These are phyloP conservation scores for Steinernema khuongi DNA, from an alignment of 1,140 invertebrate genomes.

Conservation along the genomic window DNA sequence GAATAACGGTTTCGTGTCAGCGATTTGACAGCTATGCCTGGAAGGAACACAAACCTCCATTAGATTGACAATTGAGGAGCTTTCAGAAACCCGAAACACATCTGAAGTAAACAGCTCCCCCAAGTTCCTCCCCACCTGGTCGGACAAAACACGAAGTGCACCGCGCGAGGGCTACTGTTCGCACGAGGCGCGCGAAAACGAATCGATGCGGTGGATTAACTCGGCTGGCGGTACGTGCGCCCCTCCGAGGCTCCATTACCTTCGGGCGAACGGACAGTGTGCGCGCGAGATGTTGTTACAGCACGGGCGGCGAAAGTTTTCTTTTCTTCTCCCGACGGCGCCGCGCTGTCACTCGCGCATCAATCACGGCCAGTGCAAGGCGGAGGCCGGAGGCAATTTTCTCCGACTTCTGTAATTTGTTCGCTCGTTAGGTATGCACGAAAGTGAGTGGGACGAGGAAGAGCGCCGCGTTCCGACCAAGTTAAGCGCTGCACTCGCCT, in stretches of 20 bases:
- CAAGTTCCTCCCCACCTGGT: too few relatives aligned
- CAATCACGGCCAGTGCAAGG: background rate
- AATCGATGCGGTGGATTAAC: conserved; percentile 14
- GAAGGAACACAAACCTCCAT: too few relatives aligned
- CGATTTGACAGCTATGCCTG: too few relatives aligned
- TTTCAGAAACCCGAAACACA: too few relatives aligned
- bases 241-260: background rate
- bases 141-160: background rate
- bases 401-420: conserved; percentile 2
- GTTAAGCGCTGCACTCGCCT: too few relatives aligned
- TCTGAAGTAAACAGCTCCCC: too few relatives aligned
- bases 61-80: too few relatives aligned
- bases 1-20: too few relatives aligned
- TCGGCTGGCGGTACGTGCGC: background rate
- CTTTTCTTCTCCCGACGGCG: too few relatives aligned
- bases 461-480: too few relatives aligned
- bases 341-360: conserved; percentile 16
- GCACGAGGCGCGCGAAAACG: background rate
- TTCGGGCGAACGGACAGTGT: background rate
- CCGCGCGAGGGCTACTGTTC: background rate
- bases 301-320: background rate
- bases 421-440: background rate
- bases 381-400: background rate
- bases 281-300: background rate
- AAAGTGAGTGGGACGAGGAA: too few relatives aligned